Percentiles rank a stretch among this genome's conserved stretches.
Conservation (phyloP, 2,797 vertebrate genomes). For the Anas bahamensis region DNA sequence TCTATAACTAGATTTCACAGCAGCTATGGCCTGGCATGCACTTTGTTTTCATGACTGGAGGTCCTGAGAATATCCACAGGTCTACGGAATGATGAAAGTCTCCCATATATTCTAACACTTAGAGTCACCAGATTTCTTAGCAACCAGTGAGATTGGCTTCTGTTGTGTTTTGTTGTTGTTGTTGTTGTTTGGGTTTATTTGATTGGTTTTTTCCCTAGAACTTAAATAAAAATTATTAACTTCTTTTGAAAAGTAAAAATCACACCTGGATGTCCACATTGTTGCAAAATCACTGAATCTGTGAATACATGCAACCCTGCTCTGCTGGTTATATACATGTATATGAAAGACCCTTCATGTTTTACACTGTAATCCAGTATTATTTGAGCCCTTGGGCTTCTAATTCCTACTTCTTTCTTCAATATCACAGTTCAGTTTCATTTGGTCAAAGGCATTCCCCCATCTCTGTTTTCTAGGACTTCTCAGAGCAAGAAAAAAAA, state of each 20-base stretch:
- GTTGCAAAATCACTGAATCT: neutral
- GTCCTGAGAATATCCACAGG: neutral
- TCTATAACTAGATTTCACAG: neutral
- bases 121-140: neutral
- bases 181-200: neutral
- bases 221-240: neutral
- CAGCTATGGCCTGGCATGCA: neutral
- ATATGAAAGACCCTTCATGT: neutral
- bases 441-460: neutral
- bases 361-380: neutral
- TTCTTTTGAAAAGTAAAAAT: neutral
- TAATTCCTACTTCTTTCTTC: neutral
- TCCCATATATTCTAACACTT: neutral
- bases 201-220: neutral
- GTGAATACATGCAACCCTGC: neutral
- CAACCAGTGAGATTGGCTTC: neutral
- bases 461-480: neutral
- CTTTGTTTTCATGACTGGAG: neutral
- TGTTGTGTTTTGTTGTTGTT: neutral
- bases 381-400: neutral
- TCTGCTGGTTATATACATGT: neutral
- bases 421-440: neutral
- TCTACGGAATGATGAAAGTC: neutral
- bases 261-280: neutral
- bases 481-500: neutral